Evolutionary conservation across 2,888 invertebrate species (phyloP).

Genomic region (Holacanthella duospinosa): DNA sequence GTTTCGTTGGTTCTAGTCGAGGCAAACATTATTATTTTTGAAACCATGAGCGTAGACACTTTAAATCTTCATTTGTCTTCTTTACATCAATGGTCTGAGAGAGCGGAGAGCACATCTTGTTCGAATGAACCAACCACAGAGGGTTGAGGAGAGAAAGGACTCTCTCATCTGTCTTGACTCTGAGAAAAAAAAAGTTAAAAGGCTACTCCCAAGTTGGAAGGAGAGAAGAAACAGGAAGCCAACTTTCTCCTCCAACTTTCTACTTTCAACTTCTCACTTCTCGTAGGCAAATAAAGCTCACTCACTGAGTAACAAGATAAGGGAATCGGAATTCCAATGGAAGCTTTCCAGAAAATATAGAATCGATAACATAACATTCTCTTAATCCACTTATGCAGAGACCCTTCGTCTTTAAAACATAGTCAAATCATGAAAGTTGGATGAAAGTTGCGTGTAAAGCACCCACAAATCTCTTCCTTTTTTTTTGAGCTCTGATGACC

Average conservation of each 20-base stretch:
- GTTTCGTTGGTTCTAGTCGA: neutral
- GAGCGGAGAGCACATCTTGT: neutral
- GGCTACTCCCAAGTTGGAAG: no score
- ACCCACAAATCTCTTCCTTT: conserved; percentile 32
- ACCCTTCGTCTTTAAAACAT: conserved; percentile 3
- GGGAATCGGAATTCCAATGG: conserved; percentile 12
- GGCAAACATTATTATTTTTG: conserved; percentile 1
- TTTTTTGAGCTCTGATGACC: conserved; percentile 34
- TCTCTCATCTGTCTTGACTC: neutral
- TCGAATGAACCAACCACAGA: neutral
- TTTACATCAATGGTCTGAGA: neutral
- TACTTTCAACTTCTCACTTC: neutral
- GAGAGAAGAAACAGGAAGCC: no score
- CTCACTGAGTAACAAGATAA: conserved; percentile 17
- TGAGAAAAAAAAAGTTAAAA: no score
- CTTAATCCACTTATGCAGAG: conserved; percentile 7
- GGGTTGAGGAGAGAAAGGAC: conserved; percentile 7
- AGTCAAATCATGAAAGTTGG: conserved; percentile 9
- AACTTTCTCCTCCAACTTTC: neutral
- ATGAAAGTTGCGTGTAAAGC: conserved; percentile 28
- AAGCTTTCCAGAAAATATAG: conserved; percentile 12
- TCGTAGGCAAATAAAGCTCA: conserved; percentile 16
- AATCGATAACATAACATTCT: conserved; percentile 17
- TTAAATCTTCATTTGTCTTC: conserved; percentile 5
- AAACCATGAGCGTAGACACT: neutral